These are phyloP conservation scores for Leptopilina drosophilae DNA, from an alignment of 2,888 invertebrate genomes.

Conservation along the genomic window DNA sequence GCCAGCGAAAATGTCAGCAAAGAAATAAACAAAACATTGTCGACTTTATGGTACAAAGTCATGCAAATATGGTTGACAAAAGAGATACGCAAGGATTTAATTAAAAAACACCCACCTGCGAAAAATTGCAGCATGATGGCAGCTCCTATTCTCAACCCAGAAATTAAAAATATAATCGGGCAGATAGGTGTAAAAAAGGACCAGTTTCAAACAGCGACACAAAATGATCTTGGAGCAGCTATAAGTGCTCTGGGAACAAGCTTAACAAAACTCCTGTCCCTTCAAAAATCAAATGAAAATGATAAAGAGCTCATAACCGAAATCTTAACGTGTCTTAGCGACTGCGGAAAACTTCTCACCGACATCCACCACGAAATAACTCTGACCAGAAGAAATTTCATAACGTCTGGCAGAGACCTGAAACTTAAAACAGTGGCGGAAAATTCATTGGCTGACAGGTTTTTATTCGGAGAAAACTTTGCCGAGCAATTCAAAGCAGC, in stretches of 20 bases:
- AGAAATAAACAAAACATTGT: neutral
- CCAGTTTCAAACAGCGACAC: neutral
- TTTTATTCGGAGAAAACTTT: neutral
- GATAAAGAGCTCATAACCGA: neutral
- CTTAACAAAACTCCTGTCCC: neutral
- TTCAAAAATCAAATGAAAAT: neutral
- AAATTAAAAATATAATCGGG: neutral
- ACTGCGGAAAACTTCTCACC: neutral
- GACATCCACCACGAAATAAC: constrained; percentile 1
- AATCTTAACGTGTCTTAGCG: neutral
- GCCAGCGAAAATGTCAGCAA: neutral
- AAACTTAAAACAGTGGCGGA: neutral
- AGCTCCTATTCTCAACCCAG: neutral
- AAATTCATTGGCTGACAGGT: neutral
- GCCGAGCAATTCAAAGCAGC: neutral
- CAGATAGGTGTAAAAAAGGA: neutral
- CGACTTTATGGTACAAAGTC: neutral
- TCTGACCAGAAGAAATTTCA: neutral
- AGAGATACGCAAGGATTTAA: constrained; percentile 1
- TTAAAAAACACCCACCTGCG: neutral
- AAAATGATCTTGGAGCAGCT: neutral
- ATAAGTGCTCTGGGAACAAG: neutral
- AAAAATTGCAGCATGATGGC: constrained; percentile 5
- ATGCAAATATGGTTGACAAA: constrained; percentile 5
- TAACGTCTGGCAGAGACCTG: neutral